Base-by-base conservation (phyloP, 2,888 invertebrate genomes). In the Netelia virgata region DNA sequence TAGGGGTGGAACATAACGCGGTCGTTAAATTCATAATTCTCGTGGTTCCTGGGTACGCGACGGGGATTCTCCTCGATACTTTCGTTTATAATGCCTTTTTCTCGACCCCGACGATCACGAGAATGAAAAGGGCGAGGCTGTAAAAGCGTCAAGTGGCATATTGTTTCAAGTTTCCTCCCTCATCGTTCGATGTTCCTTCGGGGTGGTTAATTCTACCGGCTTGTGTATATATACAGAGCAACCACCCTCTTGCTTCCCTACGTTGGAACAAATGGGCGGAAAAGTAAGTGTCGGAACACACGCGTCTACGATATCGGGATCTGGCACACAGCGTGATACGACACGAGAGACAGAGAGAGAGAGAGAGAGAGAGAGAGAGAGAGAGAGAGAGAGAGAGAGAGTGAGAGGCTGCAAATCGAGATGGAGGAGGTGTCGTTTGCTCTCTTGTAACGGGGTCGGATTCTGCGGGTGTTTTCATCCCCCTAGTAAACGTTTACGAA, bases 271-370 rank as follows among this genome's bases (percentile, higher is more conserved):
- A 92, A 92, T 91, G 89, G 90, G 87, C 86, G 89, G 90, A 91
- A 92, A 92, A 92, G 90, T 91, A 90, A 91, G 90, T 89, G 89
- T 89, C 87, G 89, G 89, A 89, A 69, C 47, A 68, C 76, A 75
- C 89, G 88, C 87, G 89, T 89, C 91, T 88, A 88, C 73, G 90
- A 91, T 90, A 91, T 89, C 90, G 87, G 83, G 75, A 83, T 69
- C 41, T 70, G 73, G 14, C 82, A 77, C 72, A 68, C 72, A 84
- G 36, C 36, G 86, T 86, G 55, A 66, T 81, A 61, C 68, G 63
- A 74, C 86, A 81, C 50, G 28, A 23, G 16, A 43, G 64, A 50
- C 69, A 36, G 50, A 47, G 61, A 41, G 72, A 41, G 76, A 50
- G 61, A 3, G 28, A 28, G 28, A 36, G 36, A 36, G 36, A 41